Evolutionary conservation across 1,140 invertebrate species (phyloP), one percentile per base, ranked within the genome.

Genomic region (Lordiphosa clarofinis): DNA sequence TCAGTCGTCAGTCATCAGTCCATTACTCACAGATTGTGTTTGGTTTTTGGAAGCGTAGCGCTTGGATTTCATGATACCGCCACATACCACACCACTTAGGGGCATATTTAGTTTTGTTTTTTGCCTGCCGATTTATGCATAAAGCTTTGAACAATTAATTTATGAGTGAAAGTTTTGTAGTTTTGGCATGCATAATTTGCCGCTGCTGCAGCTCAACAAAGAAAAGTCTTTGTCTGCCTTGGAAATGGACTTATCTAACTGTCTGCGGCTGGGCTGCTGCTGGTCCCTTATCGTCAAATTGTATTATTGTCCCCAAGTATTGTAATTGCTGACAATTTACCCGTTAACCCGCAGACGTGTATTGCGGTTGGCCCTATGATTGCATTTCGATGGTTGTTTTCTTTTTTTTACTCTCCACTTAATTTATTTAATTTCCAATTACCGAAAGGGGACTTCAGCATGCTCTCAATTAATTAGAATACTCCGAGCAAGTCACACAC

Each of bases 391-490:
- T 56, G 63, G 44, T 31, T 54, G 38, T 21, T 35, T 31, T 43
- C 28, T 8, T 42, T 40, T 50, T 33, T 15, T 49, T 48, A 54
- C 50, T 66, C 56, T 66, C 60, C 62, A 60, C 57, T 81, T 81
- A 79, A 81, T 81, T 79, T 50, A 66, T 62, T 79, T 74, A 74
- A 81, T 74, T 79, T 74, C 63, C 48, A 65, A 70, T 70, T 75
- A 60, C 28, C 59, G 42, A 64, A 64, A 65, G 59, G 40, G 28
- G 15, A 50, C 31, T 49, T 28, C 38, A 47, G 42, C 43, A 44
- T 59, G 60, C 58, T 73, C 59, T 74, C 50, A 70, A 79, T 79
- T 74, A 79, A 79, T 79, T 70, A 70, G 33, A 48, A 56, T 50
- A 56, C 40, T 42, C 38, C 31, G 15, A 35, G 13, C 50, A 53